Conservation (phyloP, 2,888 invertebrate genomes). For the Protodeltote pygarga region DNA sequence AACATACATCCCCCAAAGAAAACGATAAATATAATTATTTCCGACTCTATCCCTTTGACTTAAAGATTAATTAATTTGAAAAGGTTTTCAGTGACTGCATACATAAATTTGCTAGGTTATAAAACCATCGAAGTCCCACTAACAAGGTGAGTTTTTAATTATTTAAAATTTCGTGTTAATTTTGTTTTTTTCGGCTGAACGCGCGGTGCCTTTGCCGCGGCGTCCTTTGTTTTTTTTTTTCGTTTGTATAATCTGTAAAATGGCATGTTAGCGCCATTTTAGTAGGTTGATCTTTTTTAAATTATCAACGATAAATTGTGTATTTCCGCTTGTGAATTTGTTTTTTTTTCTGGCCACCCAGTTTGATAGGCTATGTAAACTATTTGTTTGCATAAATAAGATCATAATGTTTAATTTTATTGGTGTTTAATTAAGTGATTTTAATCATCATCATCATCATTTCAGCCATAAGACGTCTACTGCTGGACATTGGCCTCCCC, state of each 20-base stretch:
- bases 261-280: slow-evolving; percentile 81
- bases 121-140: slow-evolving; percentile 72
- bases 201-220: slow-evolving; percentile 72
- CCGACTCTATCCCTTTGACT: slow-evolving; percentile 6
- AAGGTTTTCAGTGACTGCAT: background rate
- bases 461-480: too few species aligned
- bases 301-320: slow-evolving; percentile 69
- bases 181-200: slow-evolving; percentile 70
- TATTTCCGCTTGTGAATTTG: slow-evolving; percentile 69
- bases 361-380: slow-evolving; percentile 19
- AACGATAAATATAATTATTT: background rate
- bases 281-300: slow-evolving; percentile 69
- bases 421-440: too few species aligned
- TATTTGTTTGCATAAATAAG: slow-evolving; percentile 25
- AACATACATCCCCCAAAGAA: background rate
- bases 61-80: background rate
- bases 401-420: slow-evolving; percentile 12
- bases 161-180: slow-evolving; percentile 82
- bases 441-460: background rate
- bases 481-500: too few species aligned
- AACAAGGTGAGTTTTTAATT: slow-evolving; percentile 85
- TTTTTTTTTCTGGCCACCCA: slow-evolving; percentile 59
- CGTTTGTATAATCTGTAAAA: slow-evolving; percentile 83
- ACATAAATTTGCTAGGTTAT: slow-evolving; percentile 46
- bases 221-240: slow-evolving; percentile 65